Evolutionary conservation across 2,113 vertebrate species (phyloP).

Genomic region (Leucosticte australis): DNA sequence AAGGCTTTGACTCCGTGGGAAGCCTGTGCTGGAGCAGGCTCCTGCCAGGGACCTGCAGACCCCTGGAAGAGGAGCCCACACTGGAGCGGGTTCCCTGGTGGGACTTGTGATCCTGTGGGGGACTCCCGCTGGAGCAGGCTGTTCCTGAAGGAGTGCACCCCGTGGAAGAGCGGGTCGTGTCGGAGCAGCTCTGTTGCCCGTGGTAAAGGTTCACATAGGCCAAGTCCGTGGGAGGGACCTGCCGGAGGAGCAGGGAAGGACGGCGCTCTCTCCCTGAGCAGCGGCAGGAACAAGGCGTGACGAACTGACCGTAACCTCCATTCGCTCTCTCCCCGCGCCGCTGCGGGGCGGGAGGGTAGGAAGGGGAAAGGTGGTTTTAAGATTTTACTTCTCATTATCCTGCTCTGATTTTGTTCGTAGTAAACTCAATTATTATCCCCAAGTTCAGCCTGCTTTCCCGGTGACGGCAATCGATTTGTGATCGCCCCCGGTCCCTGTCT

Average conservation of each 20-base stretch:
- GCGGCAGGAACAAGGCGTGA: not conserved
- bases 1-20: not conserved
- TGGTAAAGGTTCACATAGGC: not conserved
- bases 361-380: not conserved
- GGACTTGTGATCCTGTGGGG: not conserved
- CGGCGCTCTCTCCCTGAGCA: not conserved
- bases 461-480: not conserved
- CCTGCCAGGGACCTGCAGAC: not conserved
- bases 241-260: not conserved
- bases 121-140: not conserved
- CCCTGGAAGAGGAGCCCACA: not conserved
- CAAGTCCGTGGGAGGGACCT: not conserved
- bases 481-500: not conserved
- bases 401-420: not conserved
- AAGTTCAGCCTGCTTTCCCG: not conserved
- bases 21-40: not conserved
- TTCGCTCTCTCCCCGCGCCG: not conserved
- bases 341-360: not conserved
- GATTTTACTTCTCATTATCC: not conserved
- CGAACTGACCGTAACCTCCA: too few relatives aligned
- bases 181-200: not conserved
- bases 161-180: rapidly evolving
- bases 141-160: not conserved
- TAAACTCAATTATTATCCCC: not conserved
- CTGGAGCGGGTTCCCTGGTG: not conserved